Percentiles rank a stretch among this genome's conserved stretches.
Conservation (phyloP, 1,140 invertebrate genomes). For the Oreohelix idahoensis region DNA sequence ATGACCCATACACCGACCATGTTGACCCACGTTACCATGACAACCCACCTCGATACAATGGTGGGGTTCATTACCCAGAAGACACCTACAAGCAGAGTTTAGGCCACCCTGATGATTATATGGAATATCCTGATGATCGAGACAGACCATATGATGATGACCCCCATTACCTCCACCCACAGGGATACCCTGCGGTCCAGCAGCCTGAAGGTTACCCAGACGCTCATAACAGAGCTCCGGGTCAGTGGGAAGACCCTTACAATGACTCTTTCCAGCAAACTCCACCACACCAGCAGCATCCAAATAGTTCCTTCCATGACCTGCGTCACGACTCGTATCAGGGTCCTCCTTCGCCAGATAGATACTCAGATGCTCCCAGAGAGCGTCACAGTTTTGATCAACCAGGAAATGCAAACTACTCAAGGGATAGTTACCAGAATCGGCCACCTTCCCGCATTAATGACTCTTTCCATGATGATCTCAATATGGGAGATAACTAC, state of each 20-base stretch:
- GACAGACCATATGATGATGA: constrained; percentile 42
- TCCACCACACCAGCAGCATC: constrained; percentile 19
- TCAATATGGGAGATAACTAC: constrained; percentile 28
- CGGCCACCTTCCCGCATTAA: constrained; percentile 21
- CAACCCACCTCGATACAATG: constrained; percentile 23
- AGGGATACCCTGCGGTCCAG: constrained; percentile 10
- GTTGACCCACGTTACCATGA: constrained; percentile 42
- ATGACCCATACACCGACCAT: constrained; percentile 43
- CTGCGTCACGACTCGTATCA: constrained; percentile 40
- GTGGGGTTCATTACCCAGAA: constrained; percentile 41
- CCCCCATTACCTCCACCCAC: constrained; percentile 11
- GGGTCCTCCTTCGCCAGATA: constrained; percentile 35
- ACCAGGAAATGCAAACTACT: constrained; percentile 16
- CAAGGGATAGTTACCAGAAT: not conserved
- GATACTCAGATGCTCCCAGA: constrained; percentile 36
- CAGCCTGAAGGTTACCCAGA: constrained; percentile 18
- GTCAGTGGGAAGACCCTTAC: constrained; percentile 36
- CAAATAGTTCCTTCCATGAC: constrained; percentile 32
- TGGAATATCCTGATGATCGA: constrained; percentile 41
- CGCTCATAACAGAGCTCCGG: constrained; percentile 10
- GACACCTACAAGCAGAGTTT: constrained; percentile 19
- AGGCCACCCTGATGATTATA: constrained; percentile 31
- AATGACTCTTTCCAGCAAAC: constrained; percentile 11
- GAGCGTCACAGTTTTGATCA: constrained; percentile 38
- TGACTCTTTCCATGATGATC: constrained; percentile 28